Evolutionary conservation across 1,140 invertebrate genomes (phyloP), one percentile per base, ranked within the genome.

Genomic region (Andrena cerasifolii): DNA sequence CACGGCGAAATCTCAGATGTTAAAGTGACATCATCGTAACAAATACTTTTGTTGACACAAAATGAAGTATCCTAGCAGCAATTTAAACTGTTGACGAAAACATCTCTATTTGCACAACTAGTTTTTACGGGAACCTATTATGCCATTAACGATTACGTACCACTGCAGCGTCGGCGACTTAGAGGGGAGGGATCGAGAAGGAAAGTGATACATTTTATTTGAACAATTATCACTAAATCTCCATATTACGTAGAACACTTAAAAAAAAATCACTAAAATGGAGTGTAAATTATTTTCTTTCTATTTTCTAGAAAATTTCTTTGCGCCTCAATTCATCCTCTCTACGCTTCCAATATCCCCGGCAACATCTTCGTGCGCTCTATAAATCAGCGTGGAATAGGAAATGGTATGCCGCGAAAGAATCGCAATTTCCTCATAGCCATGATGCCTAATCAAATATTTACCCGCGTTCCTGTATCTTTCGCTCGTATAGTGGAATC

Each of bases 21-120:
- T 40, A 28, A 56, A 26, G 16, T n/a, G n/a, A n/a, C n/a, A n/a
- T n/a, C n/a, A n/a, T n/a, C n/a, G n/a, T n/a, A n/a, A n/a, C n/a
- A n/a, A 54, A 58, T 16, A 33, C 65, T 40, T 47, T 75, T 76
- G 16, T 68, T 68, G n/a, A 36, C 18, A 36, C n/a, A 12, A 24
- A 67, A 40, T 14, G 51, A 75, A 59, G 5, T 40, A 58, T 72
- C 31, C 33, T 24, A 49, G 21, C 24, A 21, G 18, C 43, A 75
- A 79, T 68, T 79, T 67, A 67, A 75, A 12, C 7, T 54, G 45
- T 79, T 68, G 56, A 54, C 21, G 43, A 26, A 67, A 75, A 76
- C 47, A 68, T 36, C 68, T 76, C 40, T 62, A 56, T 62, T 79
- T 47, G 31, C 47, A 33, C 36, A 40, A 16, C 36, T 53, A 65